phyloP scores from a whole-genome alignment of 2,888 invertebrate species.

The Mactromeris polynyma region DNA sequence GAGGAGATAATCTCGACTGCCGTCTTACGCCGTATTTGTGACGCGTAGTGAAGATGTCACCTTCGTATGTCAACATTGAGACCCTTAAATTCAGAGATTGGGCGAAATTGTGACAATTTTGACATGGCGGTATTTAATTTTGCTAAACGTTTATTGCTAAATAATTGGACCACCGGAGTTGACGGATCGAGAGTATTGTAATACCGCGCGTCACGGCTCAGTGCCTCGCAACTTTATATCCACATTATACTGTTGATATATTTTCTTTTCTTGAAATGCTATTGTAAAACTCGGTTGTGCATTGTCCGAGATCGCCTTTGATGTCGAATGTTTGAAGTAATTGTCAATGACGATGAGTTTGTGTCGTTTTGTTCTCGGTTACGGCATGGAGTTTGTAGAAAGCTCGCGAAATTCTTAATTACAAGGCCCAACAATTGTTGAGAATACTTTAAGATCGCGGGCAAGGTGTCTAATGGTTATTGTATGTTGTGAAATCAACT shows the following conservation, averaged over 20 bases:
- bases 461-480: background rate
- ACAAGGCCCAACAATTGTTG: background rate
- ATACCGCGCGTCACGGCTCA: slow-evolving; percentile 17
- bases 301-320: slow-evolving; percentile 19
- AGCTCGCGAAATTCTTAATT: slow-evolving; percentile 1
- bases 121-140: slow-evolving; percentile 69
- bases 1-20: background rate
- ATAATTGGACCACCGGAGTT: slow-evolving; percentile 66
- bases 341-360: background rate
- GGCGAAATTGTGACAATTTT: slow-evolving; percentile 61
- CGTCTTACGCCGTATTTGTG: slow-evolving; percentile 10
- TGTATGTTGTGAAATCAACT: background rate
- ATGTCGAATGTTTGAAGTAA: slow-evolving; percentile 34
- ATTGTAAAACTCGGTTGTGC: slow-evolving; percentile 23
- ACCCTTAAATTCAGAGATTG: background rate
- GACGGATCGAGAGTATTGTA: slow-evolving; percentile 30
- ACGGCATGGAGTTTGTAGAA: background rate
- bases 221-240: slow-evolving; percentile 25
- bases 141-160: slow-evolving; percentile 60
- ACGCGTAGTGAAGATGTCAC: slow-evolving; percentile 47
- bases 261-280: slow-evolving; percentile 22
- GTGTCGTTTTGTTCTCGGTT: background rate
- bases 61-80: slow-evolving; percentile 25
- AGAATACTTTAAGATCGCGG: background rate
- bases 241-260: slow-evolving; percentile 28